Base-by-base conservation (phyloP, 2,888 invertebrate genomes). In the Nomada hirtipes region DNA sequence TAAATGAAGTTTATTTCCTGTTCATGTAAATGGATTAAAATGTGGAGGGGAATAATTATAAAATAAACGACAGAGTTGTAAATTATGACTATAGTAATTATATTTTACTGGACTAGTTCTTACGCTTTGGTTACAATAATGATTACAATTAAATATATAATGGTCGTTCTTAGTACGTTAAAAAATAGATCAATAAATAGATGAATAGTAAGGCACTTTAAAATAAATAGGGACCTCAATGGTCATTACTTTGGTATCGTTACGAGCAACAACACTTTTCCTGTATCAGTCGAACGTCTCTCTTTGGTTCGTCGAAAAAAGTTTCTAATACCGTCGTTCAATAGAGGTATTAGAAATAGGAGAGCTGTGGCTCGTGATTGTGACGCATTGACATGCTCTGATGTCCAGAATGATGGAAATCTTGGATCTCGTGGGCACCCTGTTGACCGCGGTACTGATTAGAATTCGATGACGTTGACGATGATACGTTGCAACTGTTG, bases 401-500 rank as follows among this genome's bases (percentile, higher is more conserved):
- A 82, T 91, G 89, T 50, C 84, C 88, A 79, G 88, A 77, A 76
- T 91, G 88, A 86, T 89, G 90, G 68, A 87, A 90, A 84, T 84
- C 88, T 82, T 89, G 90, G 61, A 88, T 85, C 61, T 90, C 91
- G 57, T 90, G 89, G 50, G 79, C 55, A 60, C 84, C 88, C 78
- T 90, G 88, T 80, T 91, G 90, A 71, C 88, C 88, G 20, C 89
- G 88, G 70, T 87, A 87, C 80, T 90, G 91, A 88, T 89, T 90
- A 64, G 86, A 82, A 77, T 72, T 86, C 47, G 89, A 83, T 65
- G 89, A 82, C 61, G 88, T 89, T 50, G 91, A 90, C 64, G 91
- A 89, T 72, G 91, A 89, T 53, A 90, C 87, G 81, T 87, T 87
- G 79, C 91, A 91, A 87, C 89, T 91, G 87, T 89, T 91, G 83